phyloP scores from a whole-genome alignment of 2,113 vertebrate genomes.

The Toxotes chatareus region DNA sequence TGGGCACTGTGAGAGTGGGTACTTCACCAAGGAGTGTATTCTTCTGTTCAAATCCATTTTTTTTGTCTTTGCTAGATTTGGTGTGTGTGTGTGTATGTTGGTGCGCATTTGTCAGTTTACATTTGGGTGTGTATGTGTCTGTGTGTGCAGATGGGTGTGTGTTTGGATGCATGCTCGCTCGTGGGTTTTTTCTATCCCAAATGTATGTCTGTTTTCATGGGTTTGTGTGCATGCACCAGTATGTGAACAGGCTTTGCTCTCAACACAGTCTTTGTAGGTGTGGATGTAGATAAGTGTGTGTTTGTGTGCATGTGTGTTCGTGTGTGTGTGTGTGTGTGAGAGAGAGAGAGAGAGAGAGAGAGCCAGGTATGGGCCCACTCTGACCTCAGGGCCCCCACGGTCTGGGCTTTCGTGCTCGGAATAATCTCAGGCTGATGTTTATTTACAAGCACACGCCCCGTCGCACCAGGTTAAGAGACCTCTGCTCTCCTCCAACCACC shows the following conservation, averaged over 20 bases:
- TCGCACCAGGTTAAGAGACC: constrained; percentile 82
- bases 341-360: not conserved
- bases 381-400: constrained; percentile 74
- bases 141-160: constrained; percentile 12
- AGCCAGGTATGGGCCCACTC: constrained; percentile 77
- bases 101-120: constrained; percentile 55
- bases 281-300: constrained; percentile 15
- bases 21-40: constrained; percentile 32
- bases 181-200: constrained; percentile 23
- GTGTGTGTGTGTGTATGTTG: constrained; percentile 10
- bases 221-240: constrained; percentile 26
- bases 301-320: constrained; percentile 12
- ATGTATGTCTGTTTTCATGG: constrained; percentile 33
- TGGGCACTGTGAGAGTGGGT: constrained; percentile 51
- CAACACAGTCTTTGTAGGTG: constrained; percentile 18
- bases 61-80: constrained; percentile 38
- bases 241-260: constrained; percentile 40
- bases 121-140: constrained; percentile 17
- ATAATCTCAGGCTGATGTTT: constrained; percentile 83
- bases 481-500: constrained; percentile 48
- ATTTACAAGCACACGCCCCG: constrained; percentile 83
- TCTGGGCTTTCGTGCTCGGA: constrained; percentile 76
- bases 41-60: constrained; percentile 45
- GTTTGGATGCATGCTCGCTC: constrained; percentile 27
- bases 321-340: constrained; percentile 4